Percentiles rank a stretch among this genome's conserved stretches.
phyloP scores from a whole-genome alignment of 2,888 invertebrate species.

The Netelia inedita region DNA sequence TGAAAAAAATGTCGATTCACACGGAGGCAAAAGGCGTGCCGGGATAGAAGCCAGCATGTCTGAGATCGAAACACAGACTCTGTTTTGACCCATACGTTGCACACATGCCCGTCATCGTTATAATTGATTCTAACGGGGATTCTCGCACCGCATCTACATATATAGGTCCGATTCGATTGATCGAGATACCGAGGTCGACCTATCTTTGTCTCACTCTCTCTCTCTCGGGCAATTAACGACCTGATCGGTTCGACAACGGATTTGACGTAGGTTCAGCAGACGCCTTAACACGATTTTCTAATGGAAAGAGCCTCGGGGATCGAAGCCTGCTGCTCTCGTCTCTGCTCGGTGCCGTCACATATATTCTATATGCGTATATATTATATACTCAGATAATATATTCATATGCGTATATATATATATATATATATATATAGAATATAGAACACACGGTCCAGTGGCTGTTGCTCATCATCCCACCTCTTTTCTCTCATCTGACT shows the following conservation, averaged over 20 bases:
- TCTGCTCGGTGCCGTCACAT: constrained; percentile 33
- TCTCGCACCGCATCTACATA: constrained; percentile 62
- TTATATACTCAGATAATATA: background rate
- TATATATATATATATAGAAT: constrained; percentile 3
- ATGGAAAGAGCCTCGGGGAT: constrained; percentile 62
- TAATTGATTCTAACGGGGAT: constrained; percentile 81
- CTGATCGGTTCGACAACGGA: constrained; percentile 55
- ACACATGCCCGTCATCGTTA: constrained; percentile 78
- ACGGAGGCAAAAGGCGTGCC: background rate
- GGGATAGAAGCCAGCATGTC: background rate
- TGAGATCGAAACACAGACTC: constrained; percentile 11
- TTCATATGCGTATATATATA: constrained; percentile 19
- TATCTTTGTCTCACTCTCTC: constrained; percentile 53
- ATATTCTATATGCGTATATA: constrained; percentile 9
- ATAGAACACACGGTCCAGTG: constrained; percentile 34
- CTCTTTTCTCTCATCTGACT: constrained; percentile 43
- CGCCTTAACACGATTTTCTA: constrained; percentile 65
- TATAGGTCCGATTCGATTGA: constrained; percentile 73
- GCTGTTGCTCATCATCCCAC: constrained; percentile 31
- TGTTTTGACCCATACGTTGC: constrained; percentile 73
- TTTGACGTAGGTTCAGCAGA: constrained; percentile 65
- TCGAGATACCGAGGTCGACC: constrained; percentile 76
- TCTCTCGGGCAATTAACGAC: constrained; percentile 63
- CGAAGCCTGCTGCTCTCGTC: constrained; percentile 61
- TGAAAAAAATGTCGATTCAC: constrained; percentile 3